phyloP scores from a whole-genome alignment of 2,797 vertebrate genomes.

The Holocentrus rufus region DNA sequence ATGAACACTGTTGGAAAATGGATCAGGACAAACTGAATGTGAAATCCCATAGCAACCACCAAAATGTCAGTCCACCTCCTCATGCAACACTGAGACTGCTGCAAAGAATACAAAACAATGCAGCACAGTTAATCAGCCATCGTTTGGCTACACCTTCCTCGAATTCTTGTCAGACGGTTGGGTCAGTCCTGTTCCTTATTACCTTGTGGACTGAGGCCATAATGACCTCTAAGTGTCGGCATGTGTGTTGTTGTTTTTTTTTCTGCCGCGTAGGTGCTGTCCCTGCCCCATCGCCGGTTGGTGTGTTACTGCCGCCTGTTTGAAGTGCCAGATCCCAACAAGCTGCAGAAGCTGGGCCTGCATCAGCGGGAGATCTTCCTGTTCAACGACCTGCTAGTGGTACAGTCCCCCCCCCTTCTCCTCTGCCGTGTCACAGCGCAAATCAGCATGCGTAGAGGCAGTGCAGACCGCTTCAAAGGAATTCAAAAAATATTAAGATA shows the following conservation, averaged over 20 bases:
- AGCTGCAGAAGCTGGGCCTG: constrained; percentile 96
- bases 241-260: constrained; percentile 20
- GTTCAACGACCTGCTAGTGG: constrained; percentile 99
- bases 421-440: not conserved
- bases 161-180: constrained; percentile 7
- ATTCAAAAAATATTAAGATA: too few relatives aligned
- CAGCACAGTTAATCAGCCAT: not conserved
- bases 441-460: too few relatives aligned
- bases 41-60: not conserved
- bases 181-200: constrained; percentile 45
- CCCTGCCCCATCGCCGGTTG: constrained; percentile 93
- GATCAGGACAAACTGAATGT: not conserved
- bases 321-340: constrained; percentile 98
- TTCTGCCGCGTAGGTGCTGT: constrained; percentile 86
- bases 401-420: constrained; percentile 59
- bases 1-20: not conserved
- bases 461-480: too few relatives aligned
- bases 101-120: not conserved
- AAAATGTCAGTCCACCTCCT: not conserved
- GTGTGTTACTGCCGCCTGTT: constrained; percentile 99
- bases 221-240: constrained; percentile 49
- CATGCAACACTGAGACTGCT: not conserved
- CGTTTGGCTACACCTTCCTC: constrained; percentile 5
- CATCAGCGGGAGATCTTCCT: constrained; percentile 99
- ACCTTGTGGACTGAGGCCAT: constrained; percentile 22